Evolutionary conservation across 2,797 vertebrate species (phyloP).

Genomic region (Xerus rutilus): DNA sequence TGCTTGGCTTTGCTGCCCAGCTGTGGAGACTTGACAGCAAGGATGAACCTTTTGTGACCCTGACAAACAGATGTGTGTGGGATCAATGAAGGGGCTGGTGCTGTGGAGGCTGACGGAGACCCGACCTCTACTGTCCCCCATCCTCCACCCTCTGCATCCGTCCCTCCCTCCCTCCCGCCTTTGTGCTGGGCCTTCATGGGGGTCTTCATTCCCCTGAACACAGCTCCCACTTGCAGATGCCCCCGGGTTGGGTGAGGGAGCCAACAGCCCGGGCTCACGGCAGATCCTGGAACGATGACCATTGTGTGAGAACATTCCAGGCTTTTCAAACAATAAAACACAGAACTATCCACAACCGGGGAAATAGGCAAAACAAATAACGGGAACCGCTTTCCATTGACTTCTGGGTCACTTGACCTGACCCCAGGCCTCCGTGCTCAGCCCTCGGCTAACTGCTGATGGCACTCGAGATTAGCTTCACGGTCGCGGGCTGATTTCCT

Average conservation of each 20-base stretch:
- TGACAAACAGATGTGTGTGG: background rate
- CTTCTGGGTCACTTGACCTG: slow-evolving; percentile 83
- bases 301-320: slow-evolving; percentile 27
- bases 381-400: slow-evolving; percentile 83
- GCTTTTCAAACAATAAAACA: slow-evolving; percentile 68
- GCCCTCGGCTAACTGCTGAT: slow-evolving; percentile 86
- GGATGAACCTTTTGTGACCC: slow-evolving; percentile 56
- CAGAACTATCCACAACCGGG: slow-evolving; percentile 62
- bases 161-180: background rate
- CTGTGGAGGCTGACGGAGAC: accelerated
- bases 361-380: slow-evolving; percentile 82
- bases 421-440: slow-evolving; percentile 82
- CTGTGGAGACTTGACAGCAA: background rate
- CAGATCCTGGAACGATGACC: too few species aligned
- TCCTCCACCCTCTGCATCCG: accelerated
- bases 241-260: accelerated
- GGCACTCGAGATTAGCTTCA: slow-evolving; percentile 84
- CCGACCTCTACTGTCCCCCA: background rate
- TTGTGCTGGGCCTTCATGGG: background rate
- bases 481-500: slow-evolving; percentile 86
- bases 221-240: background rate
- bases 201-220: accelerated
- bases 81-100: background rate
- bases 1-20: background rate
- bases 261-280: accelerated